phyloP scores from a whole-genome alignment of 2,797 vertebrate genomes.

The Meda fulgida region DNA sequence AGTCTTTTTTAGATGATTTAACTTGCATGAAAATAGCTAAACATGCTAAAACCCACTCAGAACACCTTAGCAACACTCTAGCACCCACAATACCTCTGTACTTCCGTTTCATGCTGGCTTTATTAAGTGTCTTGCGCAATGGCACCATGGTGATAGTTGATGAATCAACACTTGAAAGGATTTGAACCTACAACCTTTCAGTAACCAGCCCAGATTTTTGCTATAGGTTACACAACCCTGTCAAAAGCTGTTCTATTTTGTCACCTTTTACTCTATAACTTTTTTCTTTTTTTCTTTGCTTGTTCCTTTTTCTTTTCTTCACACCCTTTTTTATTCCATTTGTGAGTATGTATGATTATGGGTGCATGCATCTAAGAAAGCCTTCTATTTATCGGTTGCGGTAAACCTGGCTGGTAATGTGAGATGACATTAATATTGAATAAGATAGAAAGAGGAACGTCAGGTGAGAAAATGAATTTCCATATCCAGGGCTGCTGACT shows the following conservation, averaged over 20 bases:
- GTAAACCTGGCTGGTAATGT: conserved; percentile 69
- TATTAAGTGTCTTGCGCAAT: neutral
- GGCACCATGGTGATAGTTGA: neutral
- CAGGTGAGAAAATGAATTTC: conserved; percentile 69
- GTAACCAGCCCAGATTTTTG: neutral
- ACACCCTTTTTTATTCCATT: neutral
- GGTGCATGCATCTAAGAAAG: conserved; percentile 32
- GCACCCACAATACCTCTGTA: neutral
- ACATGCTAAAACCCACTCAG: neutral
- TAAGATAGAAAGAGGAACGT: conserved; percentile 64
- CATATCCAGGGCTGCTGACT: conserved; percentile 53
- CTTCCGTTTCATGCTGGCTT: neutral
- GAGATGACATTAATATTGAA: conserved; percentile 73
- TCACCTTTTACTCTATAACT: neutral
- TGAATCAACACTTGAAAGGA: neutral
- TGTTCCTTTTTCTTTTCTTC: neutral
- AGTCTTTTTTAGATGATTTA: neutral
- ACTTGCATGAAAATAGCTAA: neutral
- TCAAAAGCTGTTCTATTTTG: neutral
- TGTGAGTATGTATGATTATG: conserved; percentile 1
- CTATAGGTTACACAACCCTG: neutral
- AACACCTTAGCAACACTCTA: neutral
- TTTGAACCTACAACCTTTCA: neutral
- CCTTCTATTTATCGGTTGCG: conserved; percentile 55
- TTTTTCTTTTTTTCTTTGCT: neutral